These are phyloP conservation scores for Eclectus roratus DNA, from an alignment of 2,113 vertebrate species.

Conservation along the genomic window DNA sequence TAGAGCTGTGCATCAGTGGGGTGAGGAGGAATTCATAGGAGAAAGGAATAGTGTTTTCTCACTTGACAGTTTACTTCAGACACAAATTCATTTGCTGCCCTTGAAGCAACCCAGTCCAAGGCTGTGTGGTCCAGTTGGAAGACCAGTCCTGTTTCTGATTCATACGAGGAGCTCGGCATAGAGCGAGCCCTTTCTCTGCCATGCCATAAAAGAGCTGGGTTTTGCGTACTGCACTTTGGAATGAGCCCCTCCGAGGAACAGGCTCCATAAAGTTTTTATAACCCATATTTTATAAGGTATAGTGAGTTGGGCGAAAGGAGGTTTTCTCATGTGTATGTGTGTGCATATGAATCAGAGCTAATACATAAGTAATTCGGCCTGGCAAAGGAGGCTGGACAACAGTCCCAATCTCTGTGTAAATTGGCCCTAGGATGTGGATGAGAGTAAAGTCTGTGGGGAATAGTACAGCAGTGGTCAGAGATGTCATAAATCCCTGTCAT, in stretches of 20 bases:
- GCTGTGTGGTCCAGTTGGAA: constrained; percentile 53
- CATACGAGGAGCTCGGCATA: neutral
- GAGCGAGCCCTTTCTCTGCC: constrained; percentile 15
- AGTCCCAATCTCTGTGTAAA: neutral
- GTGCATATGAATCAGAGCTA: neutral
- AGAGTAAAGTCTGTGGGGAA: neutral
- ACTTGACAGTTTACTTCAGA: neutral
- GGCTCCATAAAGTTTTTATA: constrained; percentile 74
- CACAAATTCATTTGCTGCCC: neutral
- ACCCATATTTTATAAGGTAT: constrained; percentile 69
- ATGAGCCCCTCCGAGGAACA: constrained; percentile 64
- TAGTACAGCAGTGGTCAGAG: neutral
- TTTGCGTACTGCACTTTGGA: constrained; percentile 41
- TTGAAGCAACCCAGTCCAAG: neutral
- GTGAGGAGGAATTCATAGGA: neutral
- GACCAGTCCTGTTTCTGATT: neutral
- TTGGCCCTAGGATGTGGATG: neutral
- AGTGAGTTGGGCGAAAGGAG: constrained; percentile 38
- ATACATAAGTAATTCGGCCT: neutral
- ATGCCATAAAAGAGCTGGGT: constrained; percentile 17
- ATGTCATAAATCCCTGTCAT: too few relatives aligned
- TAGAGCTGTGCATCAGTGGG: neutral
- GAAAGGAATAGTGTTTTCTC: constrained; percentile 1
- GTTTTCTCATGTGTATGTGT: neutral
- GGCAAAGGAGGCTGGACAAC: neutral